These are phyloP conservation scores for Heteractis magnifica DNA, from an alignment of 92 coral and sea anemone species.

Conservation along the genomic window DNA sequence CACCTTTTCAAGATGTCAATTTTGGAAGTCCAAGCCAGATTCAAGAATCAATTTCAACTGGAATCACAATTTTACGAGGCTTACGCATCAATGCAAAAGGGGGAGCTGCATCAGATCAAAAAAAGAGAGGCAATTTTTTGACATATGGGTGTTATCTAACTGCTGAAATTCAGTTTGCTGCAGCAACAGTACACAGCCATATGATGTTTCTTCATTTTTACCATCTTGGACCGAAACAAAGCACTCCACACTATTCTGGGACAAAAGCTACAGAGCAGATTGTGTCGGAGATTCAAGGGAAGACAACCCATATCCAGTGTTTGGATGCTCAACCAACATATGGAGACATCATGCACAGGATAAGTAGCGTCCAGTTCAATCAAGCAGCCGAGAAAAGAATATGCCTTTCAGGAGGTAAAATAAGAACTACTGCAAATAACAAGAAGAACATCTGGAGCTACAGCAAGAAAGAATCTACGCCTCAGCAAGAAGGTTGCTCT, in stretches of 20 bases:
- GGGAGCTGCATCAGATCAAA: conserved; percentile 7
- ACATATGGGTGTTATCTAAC: conserved; percentile 41
- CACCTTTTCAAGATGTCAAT: conserved; percentile 19
- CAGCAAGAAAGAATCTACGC: background rate
- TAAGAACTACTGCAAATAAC: background rate
- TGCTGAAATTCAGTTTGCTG: conserved; percentile 37
- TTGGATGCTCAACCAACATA: conserved; percentile 37
- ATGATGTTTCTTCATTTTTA: conserved; percentile 35
- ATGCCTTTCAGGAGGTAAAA: conserved; percentile 6
- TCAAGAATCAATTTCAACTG: conserved; percentile 28
- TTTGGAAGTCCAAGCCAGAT: conserved; percentile 33
- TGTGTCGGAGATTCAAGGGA: conserved; percentile 32
- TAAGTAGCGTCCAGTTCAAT: conserved; percentile 16
- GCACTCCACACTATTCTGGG: conserved; percentile 22
- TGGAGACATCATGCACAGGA: conserved; percentile 8
- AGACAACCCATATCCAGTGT: conserved; percentile 28
- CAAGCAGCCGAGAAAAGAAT: conserved; percentile 21
- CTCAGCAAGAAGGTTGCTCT: background rate
- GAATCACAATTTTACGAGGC: conserved; percentile 26
- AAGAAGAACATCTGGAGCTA: conserved; percentile 8
- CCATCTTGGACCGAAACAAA: background rate
- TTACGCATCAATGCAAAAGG: conserved; percentile 12
- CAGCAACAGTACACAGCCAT: conserved; percentile 26
- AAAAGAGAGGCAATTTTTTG: conserved; percentile 35
- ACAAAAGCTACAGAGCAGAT: conserved; percentile 39